Percentiles rank a stretch among this genome's conserved stretches.
Conservation (phyloP, 2,888 invertebrate species). For the Agrochola macilenta region DNA sequence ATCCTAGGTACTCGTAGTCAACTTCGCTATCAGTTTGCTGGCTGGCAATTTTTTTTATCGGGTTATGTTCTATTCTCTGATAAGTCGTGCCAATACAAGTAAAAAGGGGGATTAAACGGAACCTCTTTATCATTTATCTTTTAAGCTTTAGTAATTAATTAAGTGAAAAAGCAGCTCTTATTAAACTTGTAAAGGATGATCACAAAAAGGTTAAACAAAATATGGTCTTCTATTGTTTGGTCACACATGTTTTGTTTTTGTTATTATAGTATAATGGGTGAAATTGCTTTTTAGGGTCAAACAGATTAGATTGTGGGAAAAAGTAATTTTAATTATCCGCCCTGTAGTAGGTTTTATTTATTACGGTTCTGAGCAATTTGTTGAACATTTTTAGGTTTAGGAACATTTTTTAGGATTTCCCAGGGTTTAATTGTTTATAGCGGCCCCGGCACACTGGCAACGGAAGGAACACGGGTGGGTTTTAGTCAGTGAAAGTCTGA, state of each 20-base stretch:
- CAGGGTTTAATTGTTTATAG: no score
- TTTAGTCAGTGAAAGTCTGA: no score
- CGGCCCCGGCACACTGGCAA: no score
- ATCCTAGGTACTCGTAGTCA: no score
- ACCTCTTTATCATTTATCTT: neutral
- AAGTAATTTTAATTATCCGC: conserved; percentile 42
- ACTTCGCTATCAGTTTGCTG: no score
- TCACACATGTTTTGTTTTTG: conserved; percentile 50
- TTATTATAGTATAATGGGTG: conserved; percentile 45
- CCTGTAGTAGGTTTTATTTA: conserved; percentile 40
- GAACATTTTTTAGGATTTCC: no score
- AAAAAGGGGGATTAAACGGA: neutral
- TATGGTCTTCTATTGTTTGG: conserved; percentile 39
- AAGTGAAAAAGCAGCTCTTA: conserved; percentile 26
- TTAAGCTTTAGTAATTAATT: conserved; percentile 33
- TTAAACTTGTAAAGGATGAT: conserved; percentile 42
- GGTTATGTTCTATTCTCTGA: neutral
- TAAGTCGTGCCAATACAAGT: neutral
- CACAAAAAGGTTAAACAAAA: conserved; percentile 49
- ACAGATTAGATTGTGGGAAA: conserved; percentile 39
- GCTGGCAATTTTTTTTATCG: neutral
- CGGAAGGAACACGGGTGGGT: no score
- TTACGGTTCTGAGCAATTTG: conserved; percentile 41
- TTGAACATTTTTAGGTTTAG: conserved; percentile 39
- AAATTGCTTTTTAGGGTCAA: conserved; percentile 51